Base-by-base conservation (phyloP, 2,113 vertebrate genomes). In the Piprites chloris region DNA sequence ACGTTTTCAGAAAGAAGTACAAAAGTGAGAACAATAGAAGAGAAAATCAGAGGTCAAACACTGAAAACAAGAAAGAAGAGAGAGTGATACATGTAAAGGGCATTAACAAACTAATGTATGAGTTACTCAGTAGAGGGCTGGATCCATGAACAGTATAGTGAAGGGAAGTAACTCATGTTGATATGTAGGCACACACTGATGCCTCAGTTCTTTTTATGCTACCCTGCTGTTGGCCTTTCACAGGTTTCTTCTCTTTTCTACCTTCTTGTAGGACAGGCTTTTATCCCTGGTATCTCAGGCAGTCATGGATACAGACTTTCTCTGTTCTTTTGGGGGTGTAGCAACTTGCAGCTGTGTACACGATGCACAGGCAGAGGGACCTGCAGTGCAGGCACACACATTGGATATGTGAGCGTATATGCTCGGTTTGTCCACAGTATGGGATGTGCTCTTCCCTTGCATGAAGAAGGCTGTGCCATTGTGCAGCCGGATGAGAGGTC, bases 381-480 rank as follows among this genome's bases (percentile, higher is more conserved):
- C 35, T 33, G 4, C 33, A 39, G 58, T 9, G 30, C 42, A 41
- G 7, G 4, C 4, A 1, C 41, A 47, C 65, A 23, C 6, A 0
- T 3, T n/a, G n/a, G 21, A 7, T 3, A 4, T 5, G 1, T 13
- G 21, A 56, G 49, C 28, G n/a, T 5, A 0, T 30, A 27, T 58
- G 49, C 41, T 61, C n/a, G 17, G 9, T 42, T 58, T 3, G 0
- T 9, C 49, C 75, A 7, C 53, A 58, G 24, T 13, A 18, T 21
- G 5, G 58, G 47, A 27, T 3, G 0, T 47, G 17, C 32, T 49
- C 47, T 44, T 68, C 44, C 35, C n/a, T 28, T 49, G 5, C 0
- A 0, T n/a, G 50, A 46, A 44, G 53, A 68, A 55, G 49, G 39
- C 33, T 24, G 2, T 19, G 33, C 19, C 2, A 0, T 72, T 22